These are phyloP conservation scores for Odocoileus hemionus DNA, from an alignment of 2,113 vertebrate genomes.

Conservation along the genomic window DNA sequence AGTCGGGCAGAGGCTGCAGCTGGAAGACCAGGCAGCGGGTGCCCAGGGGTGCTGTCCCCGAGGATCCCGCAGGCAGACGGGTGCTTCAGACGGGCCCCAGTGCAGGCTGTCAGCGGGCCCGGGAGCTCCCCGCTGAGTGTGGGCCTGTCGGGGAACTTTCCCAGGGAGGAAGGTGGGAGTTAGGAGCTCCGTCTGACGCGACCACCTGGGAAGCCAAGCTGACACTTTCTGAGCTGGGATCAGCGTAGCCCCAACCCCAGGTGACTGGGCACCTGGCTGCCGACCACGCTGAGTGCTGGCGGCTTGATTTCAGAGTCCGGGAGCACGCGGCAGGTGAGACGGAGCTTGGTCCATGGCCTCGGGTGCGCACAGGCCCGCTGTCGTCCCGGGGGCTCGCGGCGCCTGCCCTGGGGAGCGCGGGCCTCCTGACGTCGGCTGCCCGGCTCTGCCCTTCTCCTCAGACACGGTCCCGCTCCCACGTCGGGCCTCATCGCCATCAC, in stretches of 20 bases:
- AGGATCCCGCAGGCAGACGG: accelerated
- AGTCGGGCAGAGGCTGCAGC: accelerated
- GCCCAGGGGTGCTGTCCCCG: accelerated
- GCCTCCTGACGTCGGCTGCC: accelerated
- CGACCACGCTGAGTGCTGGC: accelerated
- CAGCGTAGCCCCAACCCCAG: accelerated
- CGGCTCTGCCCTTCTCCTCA: accelerated
- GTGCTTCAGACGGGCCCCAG: accelerated
- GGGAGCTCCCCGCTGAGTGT: accelerated
- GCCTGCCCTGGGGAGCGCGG: accelerated
- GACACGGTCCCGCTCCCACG: accelerated
- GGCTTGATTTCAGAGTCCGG: neutral
- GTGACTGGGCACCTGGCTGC: too few relatives aligned
- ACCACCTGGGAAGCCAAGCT: accelerated
- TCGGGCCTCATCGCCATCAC: accelerated
- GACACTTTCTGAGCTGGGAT: neutral
- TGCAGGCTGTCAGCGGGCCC: accelerated
- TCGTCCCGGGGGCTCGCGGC: accelerated
- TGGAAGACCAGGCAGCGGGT: accelerated
- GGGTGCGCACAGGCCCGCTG: accelerated
- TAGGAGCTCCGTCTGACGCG: too few relatives aligned
- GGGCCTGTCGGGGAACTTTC: neutral
- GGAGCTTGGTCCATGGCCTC: accelerated
- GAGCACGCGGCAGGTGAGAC: accelerated
- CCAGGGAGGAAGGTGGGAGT: neutral